These are phyloP conservation scores for Cyanoliseus patagonus DNA, from an alignment of 2,113 vertebrate species.

Conservation along the genomic window DNA sequence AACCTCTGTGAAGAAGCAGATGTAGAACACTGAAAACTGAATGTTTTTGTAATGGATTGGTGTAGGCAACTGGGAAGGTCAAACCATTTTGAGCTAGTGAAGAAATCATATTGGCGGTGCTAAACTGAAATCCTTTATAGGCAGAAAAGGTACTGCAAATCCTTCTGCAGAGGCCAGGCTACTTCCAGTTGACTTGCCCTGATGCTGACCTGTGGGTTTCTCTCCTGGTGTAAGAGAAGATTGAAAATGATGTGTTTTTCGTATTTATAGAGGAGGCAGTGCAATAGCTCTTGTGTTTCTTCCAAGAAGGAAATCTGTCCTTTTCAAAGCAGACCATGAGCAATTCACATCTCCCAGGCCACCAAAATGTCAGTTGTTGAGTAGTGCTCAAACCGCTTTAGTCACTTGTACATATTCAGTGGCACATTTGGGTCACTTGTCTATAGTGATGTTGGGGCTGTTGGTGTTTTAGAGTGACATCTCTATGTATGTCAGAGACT, in stretches of 20 bases:
- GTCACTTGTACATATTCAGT: neutral
- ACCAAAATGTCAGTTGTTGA: neutral
- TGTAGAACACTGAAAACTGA: rapidly evolving
- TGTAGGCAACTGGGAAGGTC: neutral
- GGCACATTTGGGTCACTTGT: neutral
- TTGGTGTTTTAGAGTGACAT: neutral
- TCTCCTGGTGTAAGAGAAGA: neutral
- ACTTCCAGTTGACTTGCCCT: neutral
- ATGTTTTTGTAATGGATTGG: rapidly evolving
- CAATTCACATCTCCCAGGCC: neutral
- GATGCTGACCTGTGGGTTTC: neutral
- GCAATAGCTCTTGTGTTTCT: neutral
- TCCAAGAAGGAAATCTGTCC: neutral
- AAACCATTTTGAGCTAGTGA: neutral
- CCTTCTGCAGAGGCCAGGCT: neutral
- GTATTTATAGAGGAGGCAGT: rapidly evolving
- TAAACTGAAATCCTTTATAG: neutral
- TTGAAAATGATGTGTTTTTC: neutral
- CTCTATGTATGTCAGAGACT: neutral
- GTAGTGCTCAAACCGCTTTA: neutral
- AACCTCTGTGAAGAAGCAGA: neutral
- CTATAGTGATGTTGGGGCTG: neutral
- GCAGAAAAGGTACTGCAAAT: neutral
- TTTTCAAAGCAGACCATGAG: neutral
- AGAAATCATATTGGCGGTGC: neutral